Percentiles rank a stretch among this genome's conserved stretches.
Conservation (phyloP, 92 coral and sea anemone genomes). For the Siderastrea siderea region DNA sequence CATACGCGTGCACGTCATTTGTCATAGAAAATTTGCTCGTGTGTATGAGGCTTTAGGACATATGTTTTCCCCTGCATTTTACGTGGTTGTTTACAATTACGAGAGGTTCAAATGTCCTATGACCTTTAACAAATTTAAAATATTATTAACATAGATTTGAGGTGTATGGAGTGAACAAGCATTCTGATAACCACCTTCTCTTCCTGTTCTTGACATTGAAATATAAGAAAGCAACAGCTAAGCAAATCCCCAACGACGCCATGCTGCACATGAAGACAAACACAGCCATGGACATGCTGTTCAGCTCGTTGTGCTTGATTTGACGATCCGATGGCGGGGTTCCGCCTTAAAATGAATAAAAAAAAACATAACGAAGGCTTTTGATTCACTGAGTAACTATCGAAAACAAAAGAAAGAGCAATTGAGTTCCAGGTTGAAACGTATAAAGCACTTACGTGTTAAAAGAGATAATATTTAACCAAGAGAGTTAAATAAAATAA, state of each 20-base stretch:
- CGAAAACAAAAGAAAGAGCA: too few species aligned
- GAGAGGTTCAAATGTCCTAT: too few species aligned
- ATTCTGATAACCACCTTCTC: constrained; percentile 43
- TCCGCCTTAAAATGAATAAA: constrained; percentile 46
- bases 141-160: too few species aligned
- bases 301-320: constrained; percentile 36
- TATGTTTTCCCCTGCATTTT: too few species aligned
- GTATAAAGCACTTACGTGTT: too few species aligned
- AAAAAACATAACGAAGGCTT: not conserved
- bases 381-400: not conserved
- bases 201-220: constrained; percentile 72
- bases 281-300: constrained; percentile 41
- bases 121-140: too few species aligned
- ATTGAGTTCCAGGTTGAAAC: too few species aligned
- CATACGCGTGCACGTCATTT: too few species aligned
- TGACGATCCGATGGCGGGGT: constrained; percentile 72
- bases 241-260: constrained; percentile 56
- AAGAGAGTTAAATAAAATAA: not conserved
- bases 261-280: constrained; percentile 67
- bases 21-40: too few species aligned
- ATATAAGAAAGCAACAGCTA: constrained; percentile 67
- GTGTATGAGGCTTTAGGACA: too few species aligned
- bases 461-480: not conserved
- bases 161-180: not conserved
- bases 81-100: too few species aligned